phyloP scores from a whole-genome alignment of 1,140 invertebrate species.

The Schlechtendalia chinensis region DNA sequence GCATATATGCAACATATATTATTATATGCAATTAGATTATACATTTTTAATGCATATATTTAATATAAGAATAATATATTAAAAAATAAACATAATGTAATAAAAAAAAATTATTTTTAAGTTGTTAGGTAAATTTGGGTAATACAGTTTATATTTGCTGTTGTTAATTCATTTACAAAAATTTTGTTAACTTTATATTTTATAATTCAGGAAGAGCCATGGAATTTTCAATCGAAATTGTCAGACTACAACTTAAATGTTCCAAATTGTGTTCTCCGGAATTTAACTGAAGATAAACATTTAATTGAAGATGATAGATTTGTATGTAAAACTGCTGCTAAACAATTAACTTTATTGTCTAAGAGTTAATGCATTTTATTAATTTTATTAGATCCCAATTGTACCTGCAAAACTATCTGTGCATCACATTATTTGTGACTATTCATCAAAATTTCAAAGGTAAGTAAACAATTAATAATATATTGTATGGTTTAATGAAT shows the following conservation, averaged over 20 bases:
- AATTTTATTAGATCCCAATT: not conserved
- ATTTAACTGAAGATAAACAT: constrained; percentile 22
- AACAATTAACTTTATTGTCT: not conserved
- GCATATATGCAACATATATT: too few species aligned
- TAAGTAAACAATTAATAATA: constrained; percentile 17
- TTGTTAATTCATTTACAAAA: not conserved
- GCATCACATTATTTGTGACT: not conserved
- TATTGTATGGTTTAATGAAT: not conserved
- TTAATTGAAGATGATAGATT: constrained; percentile 9
- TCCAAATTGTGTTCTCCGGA: not conserved
- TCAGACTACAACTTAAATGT: not conserved
- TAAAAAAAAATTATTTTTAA: too few species aligned
- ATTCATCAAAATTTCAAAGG: not conserved
- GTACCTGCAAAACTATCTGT: not conserved
- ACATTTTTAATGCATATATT: too few species aligned
- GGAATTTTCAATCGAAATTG: not conserved
- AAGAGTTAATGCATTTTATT: not conserved
- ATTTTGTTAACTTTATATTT: not conserved
- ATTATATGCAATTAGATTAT: too few species aligned
- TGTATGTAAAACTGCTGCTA: not conserved
- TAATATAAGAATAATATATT: too few species aligned
- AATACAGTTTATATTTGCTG: too few species aligned
- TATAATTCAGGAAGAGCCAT: not conserved
- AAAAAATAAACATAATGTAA: too few species aligned
- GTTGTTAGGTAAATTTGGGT: too few species aligned